Evolutionary conservation across 1,140 invertebrate species (phyloP), one percentile per base, ranked within the genome.

Genomic region (Drosophila sturtevanti): DNA sequence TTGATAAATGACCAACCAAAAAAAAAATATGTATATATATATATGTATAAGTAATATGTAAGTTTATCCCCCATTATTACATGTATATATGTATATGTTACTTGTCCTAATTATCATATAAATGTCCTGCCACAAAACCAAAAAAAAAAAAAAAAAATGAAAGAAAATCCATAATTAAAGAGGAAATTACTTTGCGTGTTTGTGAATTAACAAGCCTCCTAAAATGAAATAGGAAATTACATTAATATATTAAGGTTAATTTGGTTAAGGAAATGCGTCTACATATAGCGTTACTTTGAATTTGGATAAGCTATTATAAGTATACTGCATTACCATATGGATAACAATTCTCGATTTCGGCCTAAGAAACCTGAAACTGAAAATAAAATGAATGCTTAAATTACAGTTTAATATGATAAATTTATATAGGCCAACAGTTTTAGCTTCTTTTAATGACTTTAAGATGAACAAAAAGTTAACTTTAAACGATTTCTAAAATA

Each of bases 121-220:
- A 54, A 48, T 48, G 41, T 48, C 16, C 41, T 10, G 65, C 62
- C 72, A 69, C 66, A 61, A 72, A 60, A 56, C 68, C 60, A 75
- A 86, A 78, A 68, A 65, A 59, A 63, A 63, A 52, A 56, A 34
- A 55, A 59, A 63, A 63, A 52, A 56, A 34, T 41, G 63, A 63
- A 24, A 48, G 35, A 70, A 68, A 65, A 68, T 56, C 60, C 59
- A 62, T 68, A 79, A 79, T 70, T 63, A 56, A 69, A 72, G 44
- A 59, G 78, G 75, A 86, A 79, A 79, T 86, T 72, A 76, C 79
- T 60, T 81, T 81, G 82, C 84, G 81, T 86, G 81, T 76, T 68
- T 4, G 51, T 68, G 61, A 74, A 74, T 79, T 87, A 76, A 65
- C 80, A 79, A 65, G 51, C 64, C 79, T 7, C 41, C 9, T 7